A percentile compares a stretch with the other conserved stretches of the same genome.
phyloP scores from a whole-genome alignment of 2,113 vertebrate species.

The Dipodomys ordii region DNA sequence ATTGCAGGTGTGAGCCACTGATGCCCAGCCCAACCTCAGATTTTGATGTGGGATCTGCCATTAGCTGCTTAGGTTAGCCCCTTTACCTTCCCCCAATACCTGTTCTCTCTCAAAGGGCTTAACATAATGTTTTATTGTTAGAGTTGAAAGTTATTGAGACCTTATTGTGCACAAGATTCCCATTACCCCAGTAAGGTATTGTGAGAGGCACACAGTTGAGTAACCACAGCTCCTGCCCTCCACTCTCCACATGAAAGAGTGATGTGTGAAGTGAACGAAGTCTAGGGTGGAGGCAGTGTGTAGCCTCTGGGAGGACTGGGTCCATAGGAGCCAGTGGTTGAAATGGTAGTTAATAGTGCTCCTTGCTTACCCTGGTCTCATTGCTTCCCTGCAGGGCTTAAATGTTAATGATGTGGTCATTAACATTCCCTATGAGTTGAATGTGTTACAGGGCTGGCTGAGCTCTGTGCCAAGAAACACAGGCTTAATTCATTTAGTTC shows the following conservation, averaged over 20 bases:
- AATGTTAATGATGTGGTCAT: background rate
- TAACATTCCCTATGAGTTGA: background rate
- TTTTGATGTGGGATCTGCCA: background rate
- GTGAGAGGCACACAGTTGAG: background rate
- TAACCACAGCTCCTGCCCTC: background rate
- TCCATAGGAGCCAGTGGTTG: background rate
- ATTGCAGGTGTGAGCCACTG: too few relatives aligned
- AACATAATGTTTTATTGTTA: background rate
- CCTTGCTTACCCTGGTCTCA: background rate
- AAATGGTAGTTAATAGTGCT: background rate
- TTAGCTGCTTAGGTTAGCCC: background rate
- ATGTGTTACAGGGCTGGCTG: background rate
- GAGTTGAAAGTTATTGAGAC: background rate
- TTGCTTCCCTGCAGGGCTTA: background rate
- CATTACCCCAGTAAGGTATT: background rate
- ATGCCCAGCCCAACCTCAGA: too few relatives aligned
- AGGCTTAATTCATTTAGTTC: background rate
- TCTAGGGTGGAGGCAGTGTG: background rate
- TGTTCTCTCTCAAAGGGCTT: background rate
- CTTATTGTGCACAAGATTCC: background rate
- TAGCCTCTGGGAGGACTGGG: background rate
- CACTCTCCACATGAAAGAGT: accelerated
- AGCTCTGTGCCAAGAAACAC: background rate
- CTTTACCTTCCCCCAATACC: background rate
- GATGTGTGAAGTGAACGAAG: accelerated